Evolutionary conservation across 2,797 vertebrate species (phyloP).

Genomic region (Sebastes miniatus): DNA sequence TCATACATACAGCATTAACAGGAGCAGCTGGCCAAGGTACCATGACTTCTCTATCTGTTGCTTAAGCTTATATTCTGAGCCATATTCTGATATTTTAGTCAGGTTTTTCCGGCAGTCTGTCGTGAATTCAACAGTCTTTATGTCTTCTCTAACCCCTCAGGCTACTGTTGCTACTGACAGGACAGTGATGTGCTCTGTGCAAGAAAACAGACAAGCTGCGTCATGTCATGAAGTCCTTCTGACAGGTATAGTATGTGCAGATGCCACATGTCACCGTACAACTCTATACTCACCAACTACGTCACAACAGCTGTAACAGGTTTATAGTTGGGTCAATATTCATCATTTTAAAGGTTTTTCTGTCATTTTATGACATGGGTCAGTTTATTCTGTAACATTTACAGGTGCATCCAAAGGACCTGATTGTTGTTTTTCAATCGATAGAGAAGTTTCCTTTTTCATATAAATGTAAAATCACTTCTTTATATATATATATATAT

Average conservation of each 20-base stretch:
- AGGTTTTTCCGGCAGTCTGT: background rate
- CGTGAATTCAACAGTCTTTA: background rate
- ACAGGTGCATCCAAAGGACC: no score
- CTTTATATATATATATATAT: no score
- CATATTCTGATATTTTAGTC: background rate
- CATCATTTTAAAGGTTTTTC: no score
- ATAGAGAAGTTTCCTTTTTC: no score
- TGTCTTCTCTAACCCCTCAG: background rate
- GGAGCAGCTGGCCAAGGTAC: background rate
- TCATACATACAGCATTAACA: no score
- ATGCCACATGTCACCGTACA: background rate
- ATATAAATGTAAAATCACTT: background rate
- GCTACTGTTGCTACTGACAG: background rate
- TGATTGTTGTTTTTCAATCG: no score
- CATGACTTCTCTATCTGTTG: background rate
- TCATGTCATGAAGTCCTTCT: background rate
- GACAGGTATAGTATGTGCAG: background rate
- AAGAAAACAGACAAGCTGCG: conserved; percentile 10
- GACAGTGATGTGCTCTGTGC: background rate
- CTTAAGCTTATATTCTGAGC: background rate
- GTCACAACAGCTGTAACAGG: background rate
- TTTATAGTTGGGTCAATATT: background rate
- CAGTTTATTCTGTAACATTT: background rate
- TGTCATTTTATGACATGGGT: background rate
- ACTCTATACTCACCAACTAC: background rate